phyloP scores from a whole-genome alignment of 1,140 invertebrate genomes.

The Ectropis grisescens region DNA sequence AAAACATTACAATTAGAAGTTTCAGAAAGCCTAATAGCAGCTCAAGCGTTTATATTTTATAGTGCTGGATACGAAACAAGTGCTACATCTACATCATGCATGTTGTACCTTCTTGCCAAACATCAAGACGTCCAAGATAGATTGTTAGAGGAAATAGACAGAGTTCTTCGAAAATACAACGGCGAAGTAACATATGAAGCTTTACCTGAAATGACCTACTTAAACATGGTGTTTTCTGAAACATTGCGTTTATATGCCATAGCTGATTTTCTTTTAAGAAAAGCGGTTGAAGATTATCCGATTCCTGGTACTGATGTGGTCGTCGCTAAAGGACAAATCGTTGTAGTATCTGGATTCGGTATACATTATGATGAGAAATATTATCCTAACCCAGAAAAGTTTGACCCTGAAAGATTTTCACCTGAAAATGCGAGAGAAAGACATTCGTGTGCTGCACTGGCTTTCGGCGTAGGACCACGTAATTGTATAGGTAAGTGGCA shows the following conservation, averaged over 20 bases:
- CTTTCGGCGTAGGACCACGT: conserved; percentile 73
- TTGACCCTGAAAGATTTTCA: conserved; percentile 21
- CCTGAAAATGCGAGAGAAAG: conserved; percentile 45
- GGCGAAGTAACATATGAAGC: conserved; percentile 46
- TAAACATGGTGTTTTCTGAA: conserved; percentile 42
- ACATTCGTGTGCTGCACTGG: conserved; percentile 62
- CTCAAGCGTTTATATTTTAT: conserved; percentile 47
- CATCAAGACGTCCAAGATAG: conserved; percentile 48
- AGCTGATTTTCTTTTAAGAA: conserved; percentile 63
- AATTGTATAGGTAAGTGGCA: conserved; percentile 71
- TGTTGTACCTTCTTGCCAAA: conserved; percentile 42
- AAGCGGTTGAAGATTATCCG: conserved; percentile 64
- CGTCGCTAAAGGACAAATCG: neutral
- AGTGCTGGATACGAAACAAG: conserved; percentile 39
- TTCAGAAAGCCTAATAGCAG: conserved; percentile 4
- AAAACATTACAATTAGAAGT: conserved; percentile 15
- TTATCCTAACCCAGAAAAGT: conserved; percentile 49
- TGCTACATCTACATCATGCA: conserved; percentile 19
- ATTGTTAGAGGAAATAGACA: conserved; percentile 34
- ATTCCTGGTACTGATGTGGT: conserved; percentile 19
- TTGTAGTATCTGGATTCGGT: conserved; percentile 1
- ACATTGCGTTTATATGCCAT: conserved; percentile 74
- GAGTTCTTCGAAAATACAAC: conserved; percentile 32
- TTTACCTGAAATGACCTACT: conserved; percentile 47
- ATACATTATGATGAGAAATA: conserved; percentile 24